Base-by-base conservation (phyloP, 2,888 invertebrate genomes). In the Clistopyga incitator region DNA sequence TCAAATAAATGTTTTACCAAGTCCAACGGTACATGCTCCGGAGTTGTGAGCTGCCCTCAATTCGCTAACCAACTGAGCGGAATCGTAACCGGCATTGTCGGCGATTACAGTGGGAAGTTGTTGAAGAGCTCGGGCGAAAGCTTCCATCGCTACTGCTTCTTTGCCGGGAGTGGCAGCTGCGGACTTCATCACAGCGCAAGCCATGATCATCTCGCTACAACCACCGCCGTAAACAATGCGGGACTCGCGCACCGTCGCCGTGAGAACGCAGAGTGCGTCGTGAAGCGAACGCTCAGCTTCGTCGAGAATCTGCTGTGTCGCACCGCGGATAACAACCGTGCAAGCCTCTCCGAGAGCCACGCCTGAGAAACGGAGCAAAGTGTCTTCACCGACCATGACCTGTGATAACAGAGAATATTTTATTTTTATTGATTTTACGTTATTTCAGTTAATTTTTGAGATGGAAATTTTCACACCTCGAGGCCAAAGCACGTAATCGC, bases 1-100 rank as follows among this genome's bases (percentile, higher is more conserved):
- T 2, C 2, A 29, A 29, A 29, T 29, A 29, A 29, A 29, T 29
- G 29, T 3, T 95, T 94, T 90, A 97, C 97, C 95, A 15, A 98
- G 94, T 70, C 98, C 98, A 94, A 95, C 95, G 1, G 97, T 96
- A 86, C 92, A 93, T 83, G 97, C 95, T 71, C 97, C 98, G 88
- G 96, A 96, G 52, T 97, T 97, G 93, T 99, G 99, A 10, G 96
- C 95, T 10, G 99, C 99, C 86, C 98, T 94, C 83, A 99, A 95
- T 88, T 98, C 96, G n/a, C 98, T 97, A 78, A 99, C 95, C 84
- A 99, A 95, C 90, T 99, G 98, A 0, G 99, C 98, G 61, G 99
- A 98, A 94, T 99, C 99, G 93, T 97, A 99, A 81, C 99, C 99
- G 81, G 98, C 99, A 94, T 99, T 99, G 93, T 99, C 99, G 50